Evolutionary conservation across 2,888 invertebrate genomes (phyloP).

Genomic region (Drosophila austrosaltans): DNA sequence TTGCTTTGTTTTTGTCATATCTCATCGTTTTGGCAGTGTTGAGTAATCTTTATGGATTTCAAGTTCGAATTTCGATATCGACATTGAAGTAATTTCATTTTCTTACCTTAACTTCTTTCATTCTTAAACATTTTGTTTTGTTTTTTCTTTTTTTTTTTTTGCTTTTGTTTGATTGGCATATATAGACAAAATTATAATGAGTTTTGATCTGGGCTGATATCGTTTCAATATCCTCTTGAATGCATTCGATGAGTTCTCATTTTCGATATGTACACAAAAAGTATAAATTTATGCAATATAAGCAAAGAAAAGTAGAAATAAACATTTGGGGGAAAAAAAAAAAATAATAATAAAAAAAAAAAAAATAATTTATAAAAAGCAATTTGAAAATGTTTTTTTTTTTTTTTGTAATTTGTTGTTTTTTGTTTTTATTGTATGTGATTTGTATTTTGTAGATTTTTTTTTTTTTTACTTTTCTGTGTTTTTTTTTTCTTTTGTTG

Average conservation of each 20-base stretch:
- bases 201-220: not conserved
- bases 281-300: slow-evolving; percentile 2
- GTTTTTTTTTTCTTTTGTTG: slow-evolving; percentile 10
- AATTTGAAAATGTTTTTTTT: slow-evolving; percentile 14
- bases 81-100: slow-evolving; percentile 2
- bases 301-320: not conserved
- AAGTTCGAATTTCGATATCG: not conserved
- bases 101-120: slow-evolving; percentile 16
- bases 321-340: not conserved
- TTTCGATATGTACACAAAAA: slow-evolving; percentile 31
- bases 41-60: slow-evolving; percentile 52
- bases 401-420: slow-evolving; percentile 17
- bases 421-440: slow-evolving; percentile 29
- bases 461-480: slow-evolving; percentile 23
- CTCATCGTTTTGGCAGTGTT: slow-evolving; percentile 78
- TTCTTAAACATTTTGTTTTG: not conserved
- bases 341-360: slow-evolving; percentile 7
- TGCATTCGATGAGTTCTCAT: not conserved
- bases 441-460: slow-evolving; percentile 22
- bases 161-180: slow-evolving; percentile 36
- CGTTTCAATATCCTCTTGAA: slow-evolving; percentile 1
- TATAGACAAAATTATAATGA: slow-evolving; percentile 23
- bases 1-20: not conserved
- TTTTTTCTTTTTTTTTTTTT: not conserved
- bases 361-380: slow-evolving; percentile 12